These are phyloP conservation scores for Amphiura filiformis DNA, from an alignment of 35 echinoderm and acorn worm species.

Conservation along the genomic window DNA sequence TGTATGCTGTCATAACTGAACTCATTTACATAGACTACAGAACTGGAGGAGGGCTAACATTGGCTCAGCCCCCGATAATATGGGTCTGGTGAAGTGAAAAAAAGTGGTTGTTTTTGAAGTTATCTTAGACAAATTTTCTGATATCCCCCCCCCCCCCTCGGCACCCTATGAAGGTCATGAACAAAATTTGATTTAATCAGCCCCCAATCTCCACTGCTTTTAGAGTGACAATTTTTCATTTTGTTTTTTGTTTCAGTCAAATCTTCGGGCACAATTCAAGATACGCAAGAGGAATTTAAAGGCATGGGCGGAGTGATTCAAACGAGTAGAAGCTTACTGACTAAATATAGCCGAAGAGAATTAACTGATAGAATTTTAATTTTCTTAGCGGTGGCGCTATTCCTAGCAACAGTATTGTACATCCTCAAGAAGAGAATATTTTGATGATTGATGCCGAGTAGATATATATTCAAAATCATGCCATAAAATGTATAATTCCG, in stretches of 20 bases:
- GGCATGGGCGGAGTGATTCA: conserved; percentile 87
- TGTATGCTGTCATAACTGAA: too few species aligned
- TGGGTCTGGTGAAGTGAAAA: not conserved
- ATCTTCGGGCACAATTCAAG: conserved; percentile 66
- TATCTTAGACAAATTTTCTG: too few species aligned
- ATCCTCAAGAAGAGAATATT: conserved; percentile 96
- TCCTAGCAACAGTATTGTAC: conserved; percentile 87
- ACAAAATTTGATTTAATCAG: not conserved
- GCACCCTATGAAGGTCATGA: too few species aligned
- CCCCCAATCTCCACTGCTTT: not conserved
- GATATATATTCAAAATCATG: too few species aligned
- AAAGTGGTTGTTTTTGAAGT: not conserved
- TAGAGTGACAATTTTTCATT: not conserved
- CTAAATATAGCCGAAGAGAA: conserved; percentile 86
- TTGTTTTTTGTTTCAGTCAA: conserved; percentile 55
- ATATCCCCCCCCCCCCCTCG: too few species aligned
- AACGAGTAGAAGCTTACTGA: conserved; percentile 89
- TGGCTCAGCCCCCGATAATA: too few species aligned
- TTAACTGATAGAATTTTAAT: conserved; percentile 89
- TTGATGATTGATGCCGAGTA: too few species aligned
- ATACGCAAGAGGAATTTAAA: conserved; percentile 93
- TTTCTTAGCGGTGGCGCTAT: conserved; percentile 83
- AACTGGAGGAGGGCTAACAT: too few species aligned
- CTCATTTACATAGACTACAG: too few species aligned
- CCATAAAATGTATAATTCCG: too few species aligned